A percentile compares a stretch with the other conserved stretches of the same genome.
Conservation (phyloP, 2,888 invertebrate genomes). For the Catocala fraxini region DNA sequence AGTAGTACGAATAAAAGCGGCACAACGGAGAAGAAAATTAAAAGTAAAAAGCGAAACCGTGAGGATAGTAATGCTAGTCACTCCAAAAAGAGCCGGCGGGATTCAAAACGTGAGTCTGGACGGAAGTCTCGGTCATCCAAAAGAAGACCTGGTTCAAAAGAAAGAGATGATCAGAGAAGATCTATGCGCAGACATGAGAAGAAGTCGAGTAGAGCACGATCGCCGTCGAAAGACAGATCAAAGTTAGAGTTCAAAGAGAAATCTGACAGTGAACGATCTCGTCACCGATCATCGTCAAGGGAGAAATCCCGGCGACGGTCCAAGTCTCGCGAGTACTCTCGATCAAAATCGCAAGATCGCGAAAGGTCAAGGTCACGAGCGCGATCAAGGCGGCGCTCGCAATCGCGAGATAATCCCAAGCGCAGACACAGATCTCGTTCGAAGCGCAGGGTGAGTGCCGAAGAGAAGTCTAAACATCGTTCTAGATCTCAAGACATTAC, state of each 20-base stretch:
- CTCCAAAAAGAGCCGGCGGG: conserved; percentile 67
- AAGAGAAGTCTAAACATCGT: conserved; percentile 69
- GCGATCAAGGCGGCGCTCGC: conserved; percentile 57
- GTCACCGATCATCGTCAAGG: conserved; percentile 68
- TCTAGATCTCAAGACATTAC: conserved; percentile 78
- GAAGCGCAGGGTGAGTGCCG: conserved; percentile 61
- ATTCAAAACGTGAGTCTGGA: conserved; percentile 72
- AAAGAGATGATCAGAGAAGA: conserved; percentile 60
- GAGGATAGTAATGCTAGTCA: conserved; percentile 58
- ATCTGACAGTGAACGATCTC: conserved; percentile 64
- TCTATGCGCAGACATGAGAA: conserved; percentile 69
- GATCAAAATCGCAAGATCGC: conserved; percentile 65
- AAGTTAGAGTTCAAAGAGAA: conserved; percentile 68
- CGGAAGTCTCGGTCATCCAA: conserved; percentile 73
- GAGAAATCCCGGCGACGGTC: conserved; percentile 65
- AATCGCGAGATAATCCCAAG: conserved; percentile 51
- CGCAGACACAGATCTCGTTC: conserved; percentile 54
- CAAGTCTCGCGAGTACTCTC: conserved; percentile 63
- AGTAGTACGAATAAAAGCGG: conserved; percentile 48
- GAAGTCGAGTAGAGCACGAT: conserved; percentile 60
- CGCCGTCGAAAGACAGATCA: conserved; percentile 65
- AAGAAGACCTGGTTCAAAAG: conserved; percentile 68
- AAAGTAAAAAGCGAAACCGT: conserved; percentile 60
- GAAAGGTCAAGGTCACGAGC: conserved; percentile 58
- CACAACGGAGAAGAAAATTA: conserved; percentile 35